A percentile compares a stretch with the other conserved stretches of the same genome.
Conservation (phyloP, 2,113 vertebrate species). For the Fregata magnificens region DNA sequence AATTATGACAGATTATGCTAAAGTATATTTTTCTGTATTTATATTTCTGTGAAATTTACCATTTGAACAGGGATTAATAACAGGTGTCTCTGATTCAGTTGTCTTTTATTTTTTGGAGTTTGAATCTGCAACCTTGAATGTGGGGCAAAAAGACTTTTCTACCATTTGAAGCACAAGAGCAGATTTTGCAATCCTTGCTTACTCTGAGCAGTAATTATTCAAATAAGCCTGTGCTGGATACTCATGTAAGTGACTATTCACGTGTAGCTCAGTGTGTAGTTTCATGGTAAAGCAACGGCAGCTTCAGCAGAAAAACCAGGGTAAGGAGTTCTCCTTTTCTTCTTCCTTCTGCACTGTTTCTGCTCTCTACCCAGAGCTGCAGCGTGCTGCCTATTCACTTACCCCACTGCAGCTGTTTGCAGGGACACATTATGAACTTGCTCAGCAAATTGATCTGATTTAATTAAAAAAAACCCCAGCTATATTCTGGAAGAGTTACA, state of each 20-base stretch:
- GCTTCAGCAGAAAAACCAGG: neutral
- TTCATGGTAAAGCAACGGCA: neutral
- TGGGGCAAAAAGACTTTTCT: neutral
- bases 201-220: constrained; percentile 22
- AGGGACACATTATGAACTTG: neutral
- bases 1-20: neutral
- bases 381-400: neutral
- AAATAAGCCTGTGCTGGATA: constrained; percentile 7
- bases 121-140: neutral
- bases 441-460: neutral
- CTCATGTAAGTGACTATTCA: neutral
- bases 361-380: neutral
- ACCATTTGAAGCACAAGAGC: neutral
- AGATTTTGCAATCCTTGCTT: neutral
- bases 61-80: neutral
- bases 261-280: neutral
- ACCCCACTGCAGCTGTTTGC: neutral
- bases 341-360: neutral
- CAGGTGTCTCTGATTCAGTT: neutral
- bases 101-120: neutral
- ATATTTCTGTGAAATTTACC: neutral
- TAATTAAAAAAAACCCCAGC: neutral
- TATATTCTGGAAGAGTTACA: neutral
- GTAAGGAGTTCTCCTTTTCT: constrained; percentile 18
- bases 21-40: neutral